phyloP scores from a whole-genome alignment of 2,113 vertebrate species.

The Mesembrinibis cayennensis region DNA sequence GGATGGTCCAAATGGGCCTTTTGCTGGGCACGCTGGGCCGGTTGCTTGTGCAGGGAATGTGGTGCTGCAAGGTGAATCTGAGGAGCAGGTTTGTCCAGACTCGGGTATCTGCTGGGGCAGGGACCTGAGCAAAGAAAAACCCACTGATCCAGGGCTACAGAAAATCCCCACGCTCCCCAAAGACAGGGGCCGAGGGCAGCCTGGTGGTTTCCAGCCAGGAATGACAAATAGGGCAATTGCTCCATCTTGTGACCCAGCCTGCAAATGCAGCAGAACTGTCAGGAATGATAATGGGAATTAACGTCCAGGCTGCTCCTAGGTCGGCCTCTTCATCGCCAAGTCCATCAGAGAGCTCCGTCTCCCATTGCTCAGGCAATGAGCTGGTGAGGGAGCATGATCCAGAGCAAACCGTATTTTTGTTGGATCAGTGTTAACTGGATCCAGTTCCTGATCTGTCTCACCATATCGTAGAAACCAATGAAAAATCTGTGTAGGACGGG shows the following conservation, averaged over 20 bases:
- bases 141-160: fast-evolving
- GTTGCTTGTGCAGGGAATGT: background rate
- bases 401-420: no score
- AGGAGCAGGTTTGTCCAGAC: background rate
- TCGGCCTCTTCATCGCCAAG: fast-evolving
- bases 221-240: background rate
- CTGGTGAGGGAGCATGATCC: background rate
- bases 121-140: background rate
- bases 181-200: fast-evolving
- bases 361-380: background rate
- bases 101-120: background rate
- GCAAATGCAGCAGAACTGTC: background rate
- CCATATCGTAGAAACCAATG: fast-evolving
- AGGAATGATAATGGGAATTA: fast-evolving
- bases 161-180: fast-evolving
- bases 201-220: background rate
- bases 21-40: background rate
- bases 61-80: fast-evolving
- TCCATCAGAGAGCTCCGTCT: fast-evolving
- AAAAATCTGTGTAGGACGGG: background rate
- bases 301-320: fast-evolving
- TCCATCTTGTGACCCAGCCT: constrained; percentile 43
- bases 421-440: background rate
- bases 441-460: background rate
- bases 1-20: fast-evolving